phyloP scores from a whole-genome alignment of 2,113 vertebrate genomes.

The Nerophis ophidion region DNA sequence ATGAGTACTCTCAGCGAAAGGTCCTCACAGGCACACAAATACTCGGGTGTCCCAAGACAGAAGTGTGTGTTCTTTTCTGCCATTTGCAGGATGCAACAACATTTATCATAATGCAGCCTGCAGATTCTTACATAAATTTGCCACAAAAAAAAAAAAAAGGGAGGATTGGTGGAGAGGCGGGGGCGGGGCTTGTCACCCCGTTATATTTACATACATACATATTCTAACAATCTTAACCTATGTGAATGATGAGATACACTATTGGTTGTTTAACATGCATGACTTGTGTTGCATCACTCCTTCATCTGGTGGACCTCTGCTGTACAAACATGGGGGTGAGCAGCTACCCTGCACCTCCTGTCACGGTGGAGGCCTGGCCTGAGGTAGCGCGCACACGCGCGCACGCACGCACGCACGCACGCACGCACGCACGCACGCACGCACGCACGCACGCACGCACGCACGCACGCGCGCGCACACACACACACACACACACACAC shows the following conservation, averaged over 20 bases:
- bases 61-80: conserved; percentile 28
- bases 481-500: background rate
- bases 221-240: conserved; percentile 61
- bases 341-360: conserved; percentile 58
- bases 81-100: conserved; percentile 65
- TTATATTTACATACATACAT: conserved; percentile 70
- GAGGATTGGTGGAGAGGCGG: conserved; percentile 12
- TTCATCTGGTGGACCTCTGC: conserved; percentile 43
- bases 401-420: background rate
- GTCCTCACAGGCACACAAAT: conserved; percentile 36
- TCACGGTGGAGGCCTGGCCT: conserved; percentile 61
- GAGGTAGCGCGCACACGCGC: conserved; percentile 53
- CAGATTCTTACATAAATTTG: conserved; percentile 60
- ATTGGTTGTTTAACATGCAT: conserved; percentile 65
- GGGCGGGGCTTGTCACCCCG: conserved; percentile 8
- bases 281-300: conserved; percentile 47
- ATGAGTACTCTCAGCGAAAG: conserved; percentile 19
- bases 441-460: conserved; percentile 22
- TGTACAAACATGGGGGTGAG: conserved; percentile 43
- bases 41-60: conserved; percentile 42
- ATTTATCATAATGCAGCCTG: conserved; percentile 68
- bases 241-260: conserved; percentile 55
- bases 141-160: conserved; percentile 23
- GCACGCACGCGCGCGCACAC: background rate
- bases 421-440: background rate